Conservation (phyloP, 2,888 invertebrate species). For the Diogma glabrata region DNA sequence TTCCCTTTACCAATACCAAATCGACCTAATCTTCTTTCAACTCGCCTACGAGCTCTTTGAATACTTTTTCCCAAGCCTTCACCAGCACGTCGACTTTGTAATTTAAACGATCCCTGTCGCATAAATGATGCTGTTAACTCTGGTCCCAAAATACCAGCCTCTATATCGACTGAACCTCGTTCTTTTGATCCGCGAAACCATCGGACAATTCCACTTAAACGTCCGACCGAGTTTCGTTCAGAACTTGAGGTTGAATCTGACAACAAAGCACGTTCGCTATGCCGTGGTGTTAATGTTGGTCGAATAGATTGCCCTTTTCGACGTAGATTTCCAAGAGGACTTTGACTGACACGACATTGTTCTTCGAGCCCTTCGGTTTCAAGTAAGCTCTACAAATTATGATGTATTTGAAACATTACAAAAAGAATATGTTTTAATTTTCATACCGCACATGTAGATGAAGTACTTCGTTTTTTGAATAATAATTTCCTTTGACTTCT, state of each 20-base stretch:
- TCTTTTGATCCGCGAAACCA: conserved; percentile 49
- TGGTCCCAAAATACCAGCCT: conserved; percentile 42
- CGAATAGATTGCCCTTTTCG: conserved; percentile 43
- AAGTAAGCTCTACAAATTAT: conserved; percentile 54
- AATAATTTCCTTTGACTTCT: conserved; percentile 65
- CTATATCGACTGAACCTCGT: conserved; percentile 41
- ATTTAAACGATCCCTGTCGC: conserved; percentile 38
- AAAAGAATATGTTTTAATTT: conserved; percentile 8
- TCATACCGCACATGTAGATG: conserved; percentile 77
- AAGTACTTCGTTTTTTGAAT: conserved; percentile 80
- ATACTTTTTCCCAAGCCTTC: conserved; percentile 51
- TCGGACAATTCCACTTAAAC: conserved; percentile 60
- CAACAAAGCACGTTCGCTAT: conserved; percentile 64
- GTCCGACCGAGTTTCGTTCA: conserved; percentile 38
- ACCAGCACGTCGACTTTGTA: conserved; percentile 34
- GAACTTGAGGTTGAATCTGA: conserved; percentile 40
- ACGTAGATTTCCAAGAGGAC: conserved; percentile 61
- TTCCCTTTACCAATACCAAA: conserved; percentile 75
- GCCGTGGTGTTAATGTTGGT: conserved; percentile 65
- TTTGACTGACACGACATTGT: conserved; percentile 59
- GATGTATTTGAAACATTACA: too few relatives aligned
- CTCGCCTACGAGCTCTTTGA: conserved; percentile 72
- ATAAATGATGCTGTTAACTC: conserved; percentile 46
- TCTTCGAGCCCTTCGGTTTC: conserved; percentile 71
- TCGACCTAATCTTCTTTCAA: conserved; percentile 80